Conservation (phyloP, 2,113 vertebrate genomes). For the Microtus pennsylvanicus region DNA sequence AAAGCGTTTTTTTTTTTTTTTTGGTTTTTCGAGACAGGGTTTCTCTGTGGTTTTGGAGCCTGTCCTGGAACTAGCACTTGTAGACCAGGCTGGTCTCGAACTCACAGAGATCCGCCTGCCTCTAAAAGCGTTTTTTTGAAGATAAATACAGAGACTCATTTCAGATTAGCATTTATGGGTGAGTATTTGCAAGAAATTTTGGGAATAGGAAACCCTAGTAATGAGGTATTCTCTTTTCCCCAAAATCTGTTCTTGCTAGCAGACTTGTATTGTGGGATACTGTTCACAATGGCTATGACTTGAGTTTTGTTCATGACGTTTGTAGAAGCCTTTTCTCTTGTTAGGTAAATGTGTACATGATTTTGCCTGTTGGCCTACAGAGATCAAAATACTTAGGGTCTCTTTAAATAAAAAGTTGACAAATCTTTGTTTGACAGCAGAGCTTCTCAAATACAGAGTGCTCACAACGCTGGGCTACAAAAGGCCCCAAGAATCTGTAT, state of each 20-base stretch:
- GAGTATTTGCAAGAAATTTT: not conserved
- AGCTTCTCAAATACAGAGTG: not conserved
- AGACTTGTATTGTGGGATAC: not conserved
- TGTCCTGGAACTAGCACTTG: no score
- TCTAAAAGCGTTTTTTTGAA: no score
- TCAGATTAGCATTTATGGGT: constrained; percentile 1
- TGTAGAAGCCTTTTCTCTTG: constrained; percentile 1
- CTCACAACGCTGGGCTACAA: not conserved
- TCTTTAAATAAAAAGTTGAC: constrained; percentile 6
- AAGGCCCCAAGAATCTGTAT: not conserved
- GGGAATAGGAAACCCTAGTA: constrained; percentile 26
- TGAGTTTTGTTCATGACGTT: constrained; percentile 7
- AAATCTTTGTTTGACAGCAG: not conserved
- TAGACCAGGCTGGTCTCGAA: no score
- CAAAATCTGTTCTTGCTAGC: not conserved
- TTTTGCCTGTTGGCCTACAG: not conserved
- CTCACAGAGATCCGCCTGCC: no score
- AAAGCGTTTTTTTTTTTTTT: no score
- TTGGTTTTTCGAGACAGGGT: no score
- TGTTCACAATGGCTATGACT: not conserved
- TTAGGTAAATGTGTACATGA: not conserved
- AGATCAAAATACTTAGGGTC: constrained; percentile 26
- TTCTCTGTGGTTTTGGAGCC: no score
- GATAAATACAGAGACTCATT: constrained; percentile 48
- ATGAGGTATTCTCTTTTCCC: not conserved